Percentiles rank a stretch among this genome's conserved stretches.
Conservation (phyloP, 2,797 vertebrate species). For the Lutjanus argentimaculatus region DNA sequence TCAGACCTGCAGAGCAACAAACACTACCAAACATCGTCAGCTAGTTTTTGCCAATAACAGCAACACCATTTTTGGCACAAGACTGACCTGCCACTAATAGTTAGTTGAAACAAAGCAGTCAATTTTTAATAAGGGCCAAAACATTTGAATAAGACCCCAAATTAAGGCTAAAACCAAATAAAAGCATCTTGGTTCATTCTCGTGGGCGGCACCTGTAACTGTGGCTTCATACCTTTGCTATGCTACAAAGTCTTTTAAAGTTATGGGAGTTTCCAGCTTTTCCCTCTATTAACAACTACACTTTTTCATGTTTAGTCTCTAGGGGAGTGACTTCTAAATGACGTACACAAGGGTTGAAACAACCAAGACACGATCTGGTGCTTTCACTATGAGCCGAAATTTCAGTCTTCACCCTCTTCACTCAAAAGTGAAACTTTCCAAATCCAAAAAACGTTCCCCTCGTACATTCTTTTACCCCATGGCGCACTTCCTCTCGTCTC, state of each 20-base stretch:
- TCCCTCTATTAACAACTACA: conserved; percentile 45
- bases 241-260: conserved; percentile 60
- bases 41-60: conserved; percentile 62
- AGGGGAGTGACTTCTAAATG: conserved; percentile 53
- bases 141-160: conserved; percentile 58
- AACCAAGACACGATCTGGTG: conserved; percentile 73
- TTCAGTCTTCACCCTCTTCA: conserved; percentile 78
- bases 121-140: conserved; percentile 15
- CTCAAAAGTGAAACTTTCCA: conserved; percentile 61
- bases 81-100: conserved; percentile 53
- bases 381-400: conserved; percentile 80
- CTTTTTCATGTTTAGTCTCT: conserved; percentile 44
- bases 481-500: conserved; percentile 31
- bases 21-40: conserved; percentile 36
- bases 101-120: conserved; percentile 51
- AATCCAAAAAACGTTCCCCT: conserved; percentile 34
- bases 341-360: conserved; percentile 71
- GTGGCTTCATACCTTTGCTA: conserved; percentile 56
- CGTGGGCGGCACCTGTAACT: conserved; percentile 53
- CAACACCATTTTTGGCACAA: conserved; percentile 66
- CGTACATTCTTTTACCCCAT: conserved; percentile 44
- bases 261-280: conserved; percentile 52
- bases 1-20: conserved; percentile 43
- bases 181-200: conserved; percentile 64
- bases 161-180: conserved; percentile 79